Percentiles rank a stretch among this genome's conserved stretches.
Conservation (phyloP, 2,888 invertebrate species). For the Eilema caniola region DNA sequence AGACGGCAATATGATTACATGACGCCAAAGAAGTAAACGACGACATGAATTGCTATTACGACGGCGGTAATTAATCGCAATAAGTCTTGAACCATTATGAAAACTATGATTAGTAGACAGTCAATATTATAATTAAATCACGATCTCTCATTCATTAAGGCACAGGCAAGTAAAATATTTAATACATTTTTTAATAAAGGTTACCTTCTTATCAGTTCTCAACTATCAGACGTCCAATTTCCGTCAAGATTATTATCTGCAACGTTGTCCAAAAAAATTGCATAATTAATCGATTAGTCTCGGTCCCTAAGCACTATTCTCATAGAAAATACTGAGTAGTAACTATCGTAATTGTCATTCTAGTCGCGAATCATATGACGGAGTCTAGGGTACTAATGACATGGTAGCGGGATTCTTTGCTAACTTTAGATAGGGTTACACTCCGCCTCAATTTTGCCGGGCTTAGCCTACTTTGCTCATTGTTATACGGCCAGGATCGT, state of each 20-base stretch:
- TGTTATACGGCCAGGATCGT: not conserved
- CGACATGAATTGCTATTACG: too few relatives aligned
- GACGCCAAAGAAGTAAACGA: too few relatives aligned
- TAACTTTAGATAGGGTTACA: constrained; percentile 25
- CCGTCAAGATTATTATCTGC: not conserved
- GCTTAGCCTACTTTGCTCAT: too few relatives aligned
- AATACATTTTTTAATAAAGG: not conserved
- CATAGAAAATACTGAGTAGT: constrained; percentile 21
- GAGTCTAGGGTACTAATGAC: constrained; percentile 42
- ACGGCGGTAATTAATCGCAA: too few relatives aligned
- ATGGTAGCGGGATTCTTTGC: constrained; percentile 44
- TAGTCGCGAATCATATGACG: constrained; percentile 39
- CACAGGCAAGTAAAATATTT: too few relatives aligned
- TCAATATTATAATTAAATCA: too few relatives aligned
- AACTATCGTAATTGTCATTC: constrained; percentile 42
- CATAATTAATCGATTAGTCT: constrained; percentile 24
- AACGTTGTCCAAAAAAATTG: constrained; percentile 8
- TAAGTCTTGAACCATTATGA: too few relatives aligned
- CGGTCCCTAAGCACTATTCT: constrained; percentile 7
- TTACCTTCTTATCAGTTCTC: not conserved
- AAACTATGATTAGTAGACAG: too few relatives aligned
- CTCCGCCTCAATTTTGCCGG: not conserved
- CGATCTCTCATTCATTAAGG: too few relatives aligned
- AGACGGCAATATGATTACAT: too few relatives aligned
- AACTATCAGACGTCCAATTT: not conserved